phyloP scores from a whole-genome alignment of 2,797 vertebrate genomes.

The Liparis tanakae region DNA sequence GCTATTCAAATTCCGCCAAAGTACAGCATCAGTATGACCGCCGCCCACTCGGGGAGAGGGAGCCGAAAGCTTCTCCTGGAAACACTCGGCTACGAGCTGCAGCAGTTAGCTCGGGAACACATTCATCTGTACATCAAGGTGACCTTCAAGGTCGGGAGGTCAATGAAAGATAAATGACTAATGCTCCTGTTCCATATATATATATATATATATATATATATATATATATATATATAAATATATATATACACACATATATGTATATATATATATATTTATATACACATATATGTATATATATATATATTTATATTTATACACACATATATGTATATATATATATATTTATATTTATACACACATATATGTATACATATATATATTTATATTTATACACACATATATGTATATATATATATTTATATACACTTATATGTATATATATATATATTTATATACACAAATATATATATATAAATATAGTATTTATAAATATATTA shows the following conservation, averaged over 20 bases:
- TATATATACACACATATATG: neutral
- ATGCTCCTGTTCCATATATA: neutral
- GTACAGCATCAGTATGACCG: constrained; percentile 47
- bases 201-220: too few relatives aligned
- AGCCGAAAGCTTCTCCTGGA: constrained; percentile 38
- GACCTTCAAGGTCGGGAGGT: neutral
- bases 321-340: too few relatives aligned
- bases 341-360: neutral
- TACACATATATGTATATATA: too few relatives aligned
- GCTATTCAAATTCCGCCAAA: constrained; percentile 58
- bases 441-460: neutral
- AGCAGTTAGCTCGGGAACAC: neutral
- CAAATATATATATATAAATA: too few relatives aligned
- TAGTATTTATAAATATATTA: too few relatives aligned
- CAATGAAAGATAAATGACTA: neutral
- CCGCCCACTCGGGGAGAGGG: constrained; percentile 18
- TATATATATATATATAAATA: neutral
- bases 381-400: neutral
- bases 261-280: neutral
- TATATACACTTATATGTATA: too few relatives aligned
- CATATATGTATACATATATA: neutral
- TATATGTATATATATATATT: too few relatives aligned
- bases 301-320: neutral
- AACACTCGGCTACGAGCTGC: constrained; percentile 9
- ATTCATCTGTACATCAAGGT: neutral